Base-by-base conservation (phyloP, 2,797 vertebrate genomes). In the Gobio occitaniae region DNA sequence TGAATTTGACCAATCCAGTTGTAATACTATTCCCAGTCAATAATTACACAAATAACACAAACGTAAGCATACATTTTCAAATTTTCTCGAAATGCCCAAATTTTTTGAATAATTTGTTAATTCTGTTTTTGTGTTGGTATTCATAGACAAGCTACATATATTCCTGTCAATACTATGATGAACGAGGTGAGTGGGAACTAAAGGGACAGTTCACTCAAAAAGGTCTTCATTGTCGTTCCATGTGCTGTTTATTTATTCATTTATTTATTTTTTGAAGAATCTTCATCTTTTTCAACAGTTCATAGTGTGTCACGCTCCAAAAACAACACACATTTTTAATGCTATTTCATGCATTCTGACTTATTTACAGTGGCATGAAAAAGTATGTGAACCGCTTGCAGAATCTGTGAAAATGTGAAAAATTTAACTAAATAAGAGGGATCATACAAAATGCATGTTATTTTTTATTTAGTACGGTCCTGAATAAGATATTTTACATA, bases 21-120 rank as follows among this genome's bases (percentile, higher is more conserved):
- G 17, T 15, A 48, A 94, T 95, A 69, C 63, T 4, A 21, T 95
- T 95, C 76, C 15, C 25, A 11, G 1, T 76, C 29, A 56, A 87
- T 0, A 16, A 25, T 7, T 21, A 2, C 9, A 6, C 8, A 48
- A 15, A 36, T 19, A 10, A 77, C 4, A 9, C 48, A 21, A 54
- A 8, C 5, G 87, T 88, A 87, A 87, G 86, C 87, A 17, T 70
- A 17, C 13, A 10, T 25, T 25, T 25, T 25, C 9, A 9, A 47
- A 66, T 69, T 6, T 56, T 69, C 17, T 79, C 1, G n/a, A 61
- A 63, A 19, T 61, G 6, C 1, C 50, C 13, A 47, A 38, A 76
- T 1, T 0, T 0, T 2, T 74, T 0, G 52, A 1, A 10, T 36
- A 1, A 15, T 66, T 65, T 6, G 12, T 76, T 36, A 2, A 52